Base-by-base conservation (phyloP, 30 jellyfish, hydroid and myxozoan species). In the Cassiopea xamachana region DNA sequence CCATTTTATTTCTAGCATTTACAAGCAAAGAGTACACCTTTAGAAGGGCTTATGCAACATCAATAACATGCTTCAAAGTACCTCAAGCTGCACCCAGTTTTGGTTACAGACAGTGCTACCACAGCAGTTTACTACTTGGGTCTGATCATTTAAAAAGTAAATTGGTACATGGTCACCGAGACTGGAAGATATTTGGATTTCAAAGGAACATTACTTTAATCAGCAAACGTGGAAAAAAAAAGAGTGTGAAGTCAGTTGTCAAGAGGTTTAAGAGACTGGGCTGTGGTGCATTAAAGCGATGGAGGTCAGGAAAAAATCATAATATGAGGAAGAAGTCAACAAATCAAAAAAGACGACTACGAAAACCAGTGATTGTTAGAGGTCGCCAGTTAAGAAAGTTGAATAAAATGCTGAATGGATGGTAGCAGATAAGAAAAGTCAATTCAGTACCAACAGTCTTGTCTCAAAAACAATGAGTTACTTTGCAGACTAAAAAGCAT, bases 301-400 rank as follows among this genome's bases (percentile, higher is more conserved):
- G 98, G 98, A 80, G 90, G 80, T 82, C 94, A 50, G 96, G 98
- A 6, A 87, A 74, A 75, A 86, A 82, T 16, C 98, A 92, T 60
- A 76, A 85, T 84, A 92, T 92, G 98, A 79, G 94, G 44, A 85
- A 82, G 55, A 92, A 92, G 70, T 81, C 94, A 59, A 49, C 50
- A 18, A 92, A 78, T 46, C 89, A 82, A 58, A 92, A 72, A 77
- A 69, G 92, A 70, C 60, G 94, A 39, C 69, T 92, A 47, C 71
- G 89, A 70, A 92, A 75, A 71, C 95, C 95, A 39, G 98, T 92
- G 19, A 67, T 92, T 15, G 96, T 92, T 8, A 92, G 58, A 76
- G 94, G 94, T 69, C 69, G 87, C 7, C 92, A 87, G 77, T 73
- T 92, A 10, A 74, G 95, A 60, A 86, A 85, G 64, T 49, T 92